A percentile compares a stretch with the other conserved stretches of the same genome.
These are phyloP conservation scores for Percopsis transmontana DNA, from an alignment of 2,113 vertebrate species.

Conservation along the genomic window DNA sequence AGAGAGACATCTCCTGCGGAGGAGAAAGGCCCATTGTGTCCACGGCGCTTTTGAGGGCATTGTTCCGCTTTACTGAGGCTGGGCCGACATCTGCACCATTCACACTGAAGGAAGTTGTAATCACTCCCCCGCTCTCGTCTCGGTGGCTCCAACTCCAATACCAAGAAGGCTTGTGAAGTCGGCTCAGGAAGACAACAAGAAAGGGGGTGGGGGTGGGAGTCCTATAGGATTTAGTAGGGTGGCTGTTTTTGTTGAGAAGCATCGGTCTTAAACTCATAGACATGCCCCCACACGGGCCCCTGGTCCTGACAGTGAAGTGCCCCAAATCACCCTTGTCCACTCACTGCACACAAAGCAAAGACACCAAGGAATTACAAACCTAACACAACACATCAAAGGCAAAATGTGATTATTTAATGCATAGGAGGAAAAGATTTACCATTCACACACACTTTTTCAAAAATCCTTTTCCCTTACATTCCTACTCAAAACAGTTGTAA, in stretches of 20 bases:
- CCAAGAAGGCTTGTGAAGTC: slow-evolving; percentile 52
- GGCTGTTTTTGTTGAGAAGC: slow-evolving; percentile 52
- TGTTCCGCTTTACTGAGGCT: slow-evolving; percentile 73
- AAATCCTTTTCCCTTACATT: background rate
- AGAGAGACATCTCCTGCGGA: slow-evolving; percentile 73
- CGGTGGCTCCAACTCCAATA: slow-evolving; percentile 62
- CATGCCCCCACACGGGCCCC: slow-evolving; percentile 40
- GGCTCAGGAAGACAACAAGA: slow-evolving; percentile 51
- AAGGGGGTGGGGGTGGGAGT: slow-evolving; percentile 20
- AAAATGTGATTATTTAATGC: slow-evolving; percentile 50
- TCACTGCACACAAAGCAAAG: background rate
- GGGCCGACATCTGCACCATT: slow-evolving; percentile 80
- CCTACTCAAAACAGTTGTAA: background rate
- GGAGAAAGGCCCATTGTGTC: slow-evolving; percentile 79
- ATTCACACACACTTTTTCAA: background rate
- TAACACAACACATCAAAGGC: slow-evolving; percentile 58
- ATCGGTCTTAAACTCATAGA: slow-evolving; percentile 60
- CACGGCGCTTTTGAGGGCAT: slow-evolving; percentile 74
- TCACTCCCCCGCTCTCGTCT: slow-evolving; percentile 71
- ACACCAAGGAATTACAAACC: slow-evolving; percentile 20
- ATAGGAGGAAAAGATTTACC: slow-evolving; percentile 24
- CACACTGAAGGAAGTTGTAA: slow-evolving; percentile 79
- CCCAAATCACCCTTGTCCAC: slow-evolving; percentile 15
- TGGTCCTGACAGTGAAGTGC: slow-evolving; percentile 15
- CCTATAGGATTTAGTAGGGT: slow-evolving; percentile 54